phyloP scores from a whole-genome alignment of 2,888 invertebrate genomes.

The Tipula unca region DNA sequence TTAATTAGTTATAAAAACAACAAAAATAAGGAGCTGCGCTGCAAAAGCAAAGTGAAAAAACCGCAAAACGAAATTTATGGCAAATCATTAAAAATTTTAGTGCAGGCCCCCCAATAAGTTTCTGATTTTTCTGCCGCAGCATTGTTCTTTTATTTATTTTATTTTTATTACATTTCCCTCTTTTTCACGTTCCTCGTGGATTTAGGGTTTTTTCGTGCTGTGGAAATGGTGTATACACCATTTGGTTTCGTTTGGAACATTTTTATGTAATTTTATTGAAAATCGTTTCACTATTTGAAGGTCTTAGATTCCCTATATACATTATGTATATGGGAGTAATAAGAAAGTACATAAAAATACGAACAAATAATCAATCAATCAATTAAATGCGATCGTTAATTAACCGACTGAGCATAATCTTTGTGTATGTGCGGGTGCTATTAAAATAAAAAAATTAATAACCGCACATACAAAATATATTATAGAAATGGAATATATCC shows the following conservation, averaged over 20 bases:
- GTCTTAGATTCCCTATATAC: background rate
- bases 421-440: background rate
- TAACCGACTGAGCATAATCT: background rate
- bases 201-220: background rate
- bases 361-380: background rate
- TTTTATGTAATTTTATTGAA: background rate
- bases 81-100: conserved; percentile 3
- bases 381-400: background rate
- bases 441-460: background rate
- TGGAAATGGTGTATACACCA: background rate
- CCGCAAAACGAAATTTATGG: background rate
- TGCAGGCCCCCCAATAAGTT: background rate
- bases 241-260: background rate
- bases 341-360: background rate
- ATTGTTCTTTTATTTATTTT: background rate
- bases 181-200: background rate
- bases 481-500: background rate
- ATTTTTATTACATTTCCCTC: background rate
- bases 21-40: background rate
- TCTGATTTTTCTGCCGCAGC: background rate
- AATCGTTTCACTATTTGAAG: background rate
- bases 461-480: background rate
- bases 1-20: conserved; percentile 14
- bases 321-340: background rate
- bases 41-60: background rate